phyloP scores from a whole-genome alignment of 1,140 invertebrate species.

The Drosophila pallidifrons region DNA sequence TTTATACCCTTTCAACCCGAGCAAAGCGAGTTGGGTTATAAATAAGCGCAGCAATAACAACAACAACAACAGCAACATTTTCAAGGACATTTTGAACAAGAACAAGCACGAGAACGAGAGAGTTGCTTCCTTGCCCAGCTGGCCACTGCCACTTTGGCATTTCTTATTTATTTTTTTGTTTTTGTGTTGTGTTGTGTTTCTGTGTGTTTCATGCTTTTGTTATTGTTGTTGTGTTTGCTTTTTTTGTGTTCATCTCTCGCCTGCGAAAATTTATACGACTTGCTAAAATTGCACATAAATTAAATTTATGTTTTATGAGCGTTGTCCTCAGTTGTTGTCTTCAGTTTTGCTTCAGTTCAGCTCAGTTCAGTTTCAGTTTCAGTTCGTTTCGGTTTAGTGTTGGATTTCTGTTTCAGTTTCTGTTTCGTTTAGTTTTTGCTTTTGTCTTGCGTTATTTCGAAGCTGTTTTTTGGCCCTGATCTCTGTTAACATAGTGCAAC shows the following conservation, averaged over 20 bases:
- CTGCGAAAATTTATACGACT: slow-evolving; percentile 80
- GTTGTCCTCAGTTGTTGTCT: slow-evolving; percentile 70
- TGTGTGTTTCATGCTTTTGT: slow-evolving; percentile 19
- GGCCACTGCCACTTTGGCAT: slow-evolving; percentile 56
- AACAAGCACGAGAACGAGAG: slow-evolving; percentile 8
- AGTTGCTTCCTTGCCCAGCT: slow-evolving; percentile 55
- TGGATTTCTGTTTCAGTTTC: slow-evolving; percentile 9
- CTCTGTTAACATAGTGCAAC: slow-evolving; percentile 6
- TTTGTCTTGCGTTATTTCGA: slow-evolving; percentile 1
- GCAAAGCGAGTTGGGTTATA: slow-evolving; percentile 54
- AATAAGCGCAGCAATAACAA: slow-evolving; percentile 65
- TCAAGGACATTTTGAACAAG: slow-evolving; percentile 74
- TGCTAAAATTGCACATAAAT: slow-evolving; percentile 84
- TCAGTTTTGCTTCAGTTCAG: slow-evolving; percentile 46
- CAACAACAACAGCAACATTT: slow-evolving; percentile 39
- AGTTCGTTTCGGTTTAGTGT: slow-evolving; percentile 14
- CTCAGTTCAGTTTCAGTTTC: slow-evolving; percentile 21
- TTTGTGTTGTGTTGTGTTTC: slow-evolving; percentile 13
- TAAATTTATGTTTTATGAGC: slow-evolving; percentile 84
- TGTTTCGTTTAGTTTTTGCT: slow-evolving; percentile 37
- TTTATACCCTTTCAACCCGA: slow-evolving; percentile 64
- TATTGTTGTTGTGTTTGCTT: slow-evolving; percentile 27
- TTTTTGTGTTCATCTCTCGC: slow-evolving; percentile 46
- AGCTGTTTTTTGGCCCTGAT: slow-evolving; percentile 9
- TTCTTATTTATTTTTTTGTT: slow-evolving; percentile 53